Evolutionary conservation across 2,797 vertebrate genomes (phyloP).

Genomic region (Scolopax bukidnonensis): DNA sequence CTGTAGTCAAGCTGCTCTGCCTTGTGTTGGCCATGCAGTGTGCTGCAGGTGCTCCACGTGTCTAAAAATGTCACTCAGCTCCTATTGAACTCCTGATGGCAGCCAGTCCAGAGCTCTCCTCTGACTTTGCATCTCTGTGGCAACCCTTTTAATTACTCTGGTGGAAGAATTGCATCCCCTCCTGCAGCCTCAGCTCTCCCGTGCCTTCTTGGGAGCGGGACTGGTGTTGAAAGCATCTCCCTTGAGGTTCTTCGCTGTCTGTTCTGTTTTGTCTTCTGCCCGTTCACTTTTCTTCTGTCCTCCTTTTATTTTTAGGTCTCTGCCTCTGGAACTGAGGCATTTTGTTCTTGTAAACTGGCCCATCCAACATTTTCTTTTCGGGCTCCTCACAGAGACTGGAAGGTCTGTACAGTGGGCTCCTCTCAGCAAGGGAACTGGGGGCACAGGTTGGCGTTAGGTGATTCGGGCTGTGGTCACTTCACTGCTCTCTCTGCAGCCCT

Average conservation of each 20-base stretch:
- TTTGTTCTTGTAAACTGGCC: constrained; percentile 46
- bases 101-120: background rate
- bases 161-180: background rate
- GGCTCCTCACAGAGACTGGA: background rate
- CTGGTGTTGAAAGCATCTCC: background rate
- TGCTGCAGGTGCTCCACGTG: background rate
- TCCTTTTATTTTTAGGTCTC: background rate
- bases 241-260: background rate
- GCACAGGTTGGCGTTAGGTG: background rate
- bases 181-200: background rate
- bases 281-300: background rate
- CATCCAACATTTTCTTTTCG: constrained; percentile 46
- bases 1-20: background rate
- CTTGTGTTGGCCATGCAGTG: background rate
- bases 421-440: constrained; percentile 1
- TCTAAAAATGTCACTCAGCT: background rate
- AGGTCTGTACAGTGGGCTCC: background rate
- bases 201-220: background rate
- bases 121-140: background rate
- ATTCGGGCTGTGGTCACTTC: background rate
- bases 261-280: background rate
- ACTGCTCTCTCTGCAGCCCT: background rate
- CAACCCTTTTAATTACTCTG: background rate
- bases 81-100: background rate
- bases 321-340: background rate